A percentile compares a stretch with the other conserved stretches of the same genome.
These are phyloP conservation scores for Pedetes capensis DNA, from an alignment of 2,113 vertebrate genomes.

Conservation along the genomic window DNA sequence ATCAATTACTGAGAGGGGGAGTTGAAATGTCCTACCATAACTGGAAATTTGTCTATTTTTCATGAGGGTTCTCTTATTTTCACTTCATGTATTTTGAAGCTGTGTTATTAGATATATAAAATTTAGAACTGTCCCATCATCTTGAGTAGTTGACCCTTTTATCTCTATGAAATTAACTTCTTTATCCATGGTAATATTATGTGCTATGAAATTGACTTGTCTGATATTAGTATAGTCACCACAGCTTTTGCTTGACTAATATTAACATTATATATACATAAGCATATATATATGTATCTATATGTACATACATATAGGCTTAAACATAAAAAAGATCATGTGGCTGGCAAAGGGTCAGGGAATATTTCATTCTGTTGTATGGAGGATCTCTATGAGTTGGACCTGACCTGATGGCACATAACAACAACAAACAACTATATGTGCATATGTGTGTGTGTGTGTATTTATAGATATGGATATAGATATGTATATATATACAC, in stretches of 20 bases:
- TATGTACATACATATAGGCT: background rate
- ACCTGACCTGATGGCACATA: too few relatives aligned
- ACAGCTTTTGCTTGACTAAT: fast-evolving
- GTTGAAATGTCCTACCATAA: background rate
- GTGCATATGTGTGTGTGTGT: background rate
- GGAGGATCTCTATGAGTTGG: too few relatives aligned
- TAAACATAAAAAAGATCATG: too few relatives aligned
- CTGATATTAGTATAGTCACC: background rate
- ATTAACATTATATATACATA: background rate
- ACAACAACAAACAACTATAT: too few relatives aligned
- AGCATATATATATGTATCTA: background rate
- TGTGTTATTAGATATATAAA: background rate
- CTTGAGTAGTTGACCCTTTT: background rate
- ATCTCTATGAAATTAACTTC: background rate
- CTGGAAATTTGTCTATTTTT: background rate
- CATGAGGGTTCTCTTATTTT: too few relatives aligned
- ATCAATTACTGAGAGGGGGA: background rate
- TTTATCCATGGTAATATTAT: background rate
- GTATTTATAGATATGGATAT: background rate
- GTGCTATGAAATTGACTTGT: background rate
- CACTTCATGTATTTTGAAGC: background rate
- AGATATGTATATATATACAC: background rate
- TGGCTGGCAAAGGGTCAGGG: too few relatives aligned
- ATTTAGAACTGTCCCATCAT: background rate
- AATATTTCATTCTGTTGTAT: too few relatives aligned